A percentile compares a stretch with the other conserved stretches of the same genome.
These are phyloP conservation scores for Orchesella flavescens DNA, from an alignment of 2,888 invertebrate species.

Conservation along the genomic window DNA sequence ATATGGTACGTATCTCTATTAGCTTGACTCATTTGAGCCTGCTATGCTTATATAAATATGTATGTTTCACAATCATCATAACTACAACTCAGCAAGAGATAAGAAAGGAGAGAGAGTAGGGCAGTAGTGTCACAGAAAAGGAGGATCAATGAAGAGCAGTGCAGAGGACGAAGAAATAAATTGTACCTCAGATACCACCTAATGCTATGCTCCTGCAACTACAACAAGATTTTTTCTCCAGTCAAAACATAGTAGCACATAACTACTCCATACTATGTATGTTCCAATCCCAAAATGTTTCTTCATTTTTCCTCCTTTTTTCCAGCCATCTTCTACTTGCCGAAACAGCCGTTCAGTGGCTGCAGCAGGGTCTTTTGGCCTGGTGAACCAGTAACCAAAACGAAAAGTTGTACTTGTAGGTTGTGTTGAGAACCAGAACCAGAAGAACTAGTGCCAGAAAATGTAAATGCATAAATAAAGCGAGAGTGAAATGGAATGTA, in stretches of 20 bases:
- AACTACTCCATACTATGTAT: not conserved
- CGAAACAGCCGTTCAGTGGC: slow-evolving; percentile 57
- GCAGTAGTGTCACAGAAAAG: slow-evolving; percentile 16
- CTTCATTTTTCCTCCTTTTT: slow-evolving; percentile 6
- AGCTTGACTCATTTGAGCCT: too few species aligned
- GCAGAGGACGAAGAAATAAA: slow-evolving; percentile 18
- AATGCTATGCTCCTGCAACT: slow-evolving; percentile 47
- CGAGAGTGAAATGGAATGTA: not conserved
- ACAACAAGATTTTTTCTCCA: slow-evolving; percentile 44
- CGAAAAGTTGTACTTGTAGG: too few species aligned
- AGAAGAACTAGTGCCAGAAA: slow-evolving; percentile 4
- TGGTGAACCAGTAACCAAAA: slow-evolving; percentile 55
- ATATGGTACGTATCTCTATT: too few species aligned
- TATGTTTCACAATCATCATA: slow-evolving; percentile 21
- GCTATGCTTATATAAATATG: too few species aligned
- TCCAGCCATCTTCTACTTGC: slow-evolving; percentile 49
- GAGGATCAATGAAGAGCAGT: not conserved
- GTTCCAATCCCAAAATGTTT: slow-evolving; percentile 9
- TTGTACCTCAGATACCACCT: slow-evolving; percentile 45
- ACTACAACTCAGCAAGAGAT: not conserved
- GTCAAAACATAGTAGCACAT: not conserved
- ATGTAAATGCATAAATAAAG: not conserved
- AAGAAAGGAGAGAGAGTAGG: slow-evolving; percentile 15
- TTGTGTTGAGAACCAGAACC: not conserved
- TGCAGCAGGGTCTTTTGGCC: slow-evolving; percentile 52